phyloP scores from a whole-genome alignment of 2,888 invertebrate species.

The Diaperis boleti region DNA sequence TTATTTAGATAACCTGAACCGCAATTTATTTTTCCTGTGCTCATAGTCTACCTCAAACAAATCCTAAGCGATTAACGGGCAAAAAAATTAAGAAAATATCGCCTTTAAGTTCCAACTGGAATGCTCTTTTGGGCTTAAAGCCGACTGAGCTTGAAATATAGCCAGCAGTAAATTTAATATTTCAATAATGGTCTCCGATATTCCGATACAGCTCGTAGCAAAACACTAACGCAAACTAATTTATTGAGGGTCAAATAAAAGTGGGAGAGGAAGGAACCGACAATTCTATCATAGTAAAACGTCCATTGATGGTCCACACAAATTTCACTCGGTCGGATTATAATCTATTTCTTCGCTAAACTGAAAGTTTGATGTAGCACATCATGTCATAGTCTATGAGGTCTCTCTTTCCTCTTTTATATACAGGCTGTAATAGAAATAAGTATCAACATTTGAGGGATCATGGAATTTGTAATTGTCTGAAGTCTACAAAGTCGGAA shows the following conservation, averaged over 20 bases:
- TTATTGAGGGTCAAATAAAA: conserved; percentile 7
- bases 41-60: background rate
- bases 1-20: conserved; percentile 25
- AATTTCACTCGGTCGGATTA: no score
- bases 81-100: conserved; percentile 22
- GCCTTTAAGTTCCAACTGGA: conserved; percentile 15
- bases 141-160: conserved; percentile 11
- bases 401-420: no score
- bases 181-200: conserved; percentile 17
- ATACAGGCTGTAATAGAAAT: no score
- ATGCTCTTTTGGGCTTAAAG: conserved; percentile 19
- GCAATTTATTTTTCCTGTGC: conserved; percentile 16
- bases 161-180: conserved; percentile 25
- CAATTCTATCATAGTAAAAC: conserved; percentile 7
- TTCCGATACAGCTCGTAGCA: conserved; percentile 9
- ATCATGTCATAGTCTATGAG: no score
- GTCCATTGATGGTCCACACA: conserved; percentile 12
- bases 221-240: conserved; percentile 16
- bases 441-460: no score
- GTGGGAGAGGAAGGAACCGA: conserved; percentile 1
- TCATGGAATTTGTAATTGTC: no score
- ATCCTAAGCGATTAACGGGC: conserved; percentile 7
- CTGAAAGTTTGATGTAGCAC: no score
- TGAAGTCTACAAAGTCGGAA: no score
- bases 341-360: no score